Evolutionary conservation across 2,113 vertebrate species (phyloP), one percentile per base, ranked within the genome.

Genomic region (Crotophaga sulcirostris): DNA sequence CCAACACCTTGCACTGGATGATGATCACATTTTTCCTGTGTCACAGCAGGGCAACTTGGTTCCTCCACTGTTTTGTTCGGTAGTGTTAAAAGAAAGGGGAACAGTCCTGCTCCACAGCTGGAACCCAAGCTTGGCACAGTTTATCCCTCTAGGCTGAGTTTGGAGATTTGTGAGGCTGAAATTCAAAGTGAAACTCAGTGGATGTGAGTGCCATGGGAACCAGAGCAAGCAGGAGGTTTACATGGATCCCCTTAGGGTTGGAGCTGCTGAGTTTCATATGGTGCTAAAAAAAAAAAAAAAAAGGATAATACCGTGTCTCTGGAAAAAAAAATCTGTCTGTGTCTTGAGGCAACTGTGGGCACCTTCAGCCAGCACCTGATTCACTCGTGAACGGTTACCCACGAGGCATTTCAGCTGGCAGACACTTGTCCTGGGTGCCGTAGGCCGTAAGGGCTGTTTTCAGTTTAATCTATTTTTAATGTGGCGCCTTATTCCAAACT

Each of bases 401-500:
- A 63, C 23, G 3, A 92, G 95, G 93, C 68, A 84, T 63, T 91
- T 78, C 78, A 88, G 77, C 88, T 96, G 94, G 94, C 94, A 93
- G 84, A 91, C 79, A 42, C 92, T 95, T 91, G 88, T 89, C 77
- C 92, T 34, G 29, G 75, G 90, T 0, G 24, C 96, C 69, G 34
- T 63, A 26, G 94, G 94, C 84, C 45, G 6, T 76, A n/a, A 89
- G 63, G 66, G 85, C 86, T 95, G 64, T 68, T 92, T 87, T 66
- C 89, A 72, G 55, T 84, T 95, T 91, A 83, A 94, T 94, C 96
- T 96, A 67, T 88, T 87, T 93, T 97, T 95, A 87, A 92, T 93
- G 80, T 93, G 94, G 88, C 33, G 79, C 94, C 85, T 96, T 86
- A 66, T 28, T 92, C 64, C 87, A 93, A 72, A 55, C 69, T 94